Percentiles rank a stretch among this genome's conserved stretches.
Evolutionary conservation across 2,797 vertebrate species (phyloP).

Genomic region (Odontamblyopus rebecca): DNA sequence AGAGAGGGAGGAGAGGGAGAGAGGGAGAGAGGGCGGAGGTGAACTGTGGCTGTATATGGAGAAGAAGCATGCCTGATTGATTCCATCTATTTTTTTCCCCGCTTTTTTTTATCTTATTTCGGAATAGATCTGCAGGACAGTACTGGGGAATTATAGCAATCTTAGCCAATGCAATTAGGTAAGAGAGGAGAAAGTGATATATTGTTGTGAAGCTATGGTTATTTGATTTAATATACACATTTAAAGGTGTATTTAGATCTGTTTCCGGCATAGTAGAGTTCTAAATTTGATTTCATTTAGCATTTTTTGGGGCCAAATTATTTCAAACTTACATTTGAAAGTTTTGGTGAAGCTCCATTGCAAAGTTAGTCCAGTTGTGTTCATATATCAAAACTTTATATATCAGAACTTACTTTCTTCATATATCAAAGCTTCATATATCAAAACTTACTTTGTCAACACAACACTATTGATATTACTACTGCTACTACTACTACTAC

Average conservation of each 20-base stretch:
- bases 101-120: constrained; percentile 33
- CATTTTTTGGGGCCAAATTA: not conserved
- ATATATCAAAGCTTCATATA: too few relatives aligned
- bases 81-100: constrained; percentile 65
- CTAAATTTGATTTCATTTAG: constrained; percentile 24
- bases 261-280: constrained; percentile 26
- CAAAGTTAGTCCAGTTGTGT: not conserved
- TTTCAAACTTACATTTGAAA: not conserved
- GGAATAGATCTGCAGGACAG: constrained; percentile 32
- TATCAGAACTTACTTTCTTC: too few relatives aligned
- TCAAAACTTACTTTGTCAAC: not conserved
- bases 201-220: not conserved
- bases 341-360: not conserved
- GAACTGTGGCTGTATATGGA: constrained; percentile 62
- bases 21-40: constrained; percentile 67
- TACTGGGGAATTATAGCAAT: not conserved
- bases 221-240: not conserved
- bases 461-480: too few relatives aligned
- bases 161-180: not conserved
- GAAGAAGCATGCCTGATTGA: constrained; percentile 71
- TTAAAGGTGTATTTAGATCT: not conserved
- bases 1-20: constrained; percentile 20
- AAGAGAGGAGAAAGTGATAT: not conserved
- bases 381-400: not conserved
- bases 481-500: too few relatives aligned